Evolutionary conservation across 2,797 vertebrate species (phyloP).

Genomic region (Sphaeramia orbicularis): DNA sequence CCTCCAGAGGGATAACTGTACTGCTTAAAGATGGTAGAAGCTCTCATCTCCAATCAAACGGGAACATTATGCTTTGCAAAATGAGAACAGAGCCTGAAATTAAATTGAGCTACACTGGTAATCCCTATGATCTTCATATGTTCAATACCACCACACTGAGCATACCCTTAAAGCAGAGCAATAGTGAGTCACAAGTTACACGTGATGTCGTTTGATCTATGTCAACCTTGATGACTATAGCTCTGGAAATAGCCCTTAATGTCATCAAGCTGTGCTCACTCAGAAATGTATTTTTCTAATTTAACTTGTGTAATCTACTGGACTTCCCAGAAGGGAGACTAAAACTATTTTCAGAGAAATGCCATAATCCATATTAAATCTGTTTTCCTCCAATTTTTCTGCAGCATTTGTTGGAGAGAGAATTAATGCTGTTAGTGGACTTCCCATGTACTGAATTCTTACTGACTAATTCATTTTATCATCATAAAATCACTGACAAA

Average conservation of each 20-base stretch:
- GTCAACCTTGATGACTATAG: slow-evolving; percentile 55
- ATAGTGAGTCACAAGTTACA: slow-evolving; percentile 49
- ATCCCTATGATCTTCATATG: slow-evolving; percentile 47
- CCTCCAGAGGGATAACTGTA: slow-evolving; percentile 16
- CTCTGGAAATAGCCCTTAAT: slow-evolving; percentile 55
- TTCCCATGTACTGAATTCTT: slow-evolving; percentile 12
- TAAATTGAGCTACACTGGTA: slow-evolving; percentile 32
- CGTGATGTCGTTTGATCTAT: slow-evolving; percentile 47
- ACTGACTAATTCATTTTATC: slow-evolving; percentile 25
- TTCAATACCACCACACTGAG: slow-evolving; percentile 15
- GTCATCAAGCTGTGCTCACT: slow-evolving; percentile 47
- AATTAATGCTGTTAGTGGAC: slow-evolving; percentile 24
- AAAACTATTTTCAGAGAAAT: slow-evolving; percentile 69
- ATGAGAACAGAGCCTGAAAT: slow-evolving; percentile 32
- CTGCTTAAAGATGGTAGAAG: slow-evolving; percentile 10
- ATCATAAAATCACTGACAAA: slow-evolving; percentile 3
- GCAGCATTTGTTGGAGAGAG: slow-evolving; percentile 41
- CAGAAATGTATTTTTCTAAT: slow-evolving; percentile 37
- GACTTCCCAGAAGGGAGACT: slow-evolving; percentile 57
- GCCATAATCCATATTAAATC: slow-evolving; percentile 66
- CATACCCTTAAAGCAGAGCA: slow-evolving; percentile 33
- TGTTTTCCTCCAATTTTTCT: slow-evolving; percentile 56
- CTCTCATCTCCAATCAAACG: slow-evolving; percentile 24
- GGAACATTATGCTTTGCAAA: slow-evolving; percentile 28
- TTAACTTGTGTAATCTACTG: slow-evolving; percentile 55